Conservation (phyloP, 2,113 vertebrate genomes). For the Eulemur rufifrons region DNA sequence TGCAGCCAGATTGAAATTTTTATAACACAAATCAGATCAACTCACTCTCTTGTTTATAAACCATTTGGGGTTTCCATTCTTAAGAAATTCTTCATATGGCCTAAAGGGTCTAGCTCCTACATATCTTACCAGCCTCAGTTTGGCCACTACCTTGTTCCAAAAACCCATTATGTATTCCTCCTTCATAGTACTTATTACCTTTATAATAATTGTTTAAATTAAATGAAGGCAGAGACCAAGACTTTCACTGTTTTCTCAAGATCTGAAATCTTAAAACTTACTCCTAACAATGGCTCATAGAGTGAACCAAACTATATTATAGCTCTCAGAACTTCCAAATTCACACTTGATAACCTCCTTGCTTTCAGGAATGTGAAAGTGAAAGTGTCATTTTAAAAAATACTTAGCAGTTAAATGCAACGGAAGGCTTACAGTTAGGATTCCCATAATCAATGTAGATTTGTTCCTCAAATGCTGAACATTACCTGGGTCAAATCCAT, state of each 20-base stretch:
- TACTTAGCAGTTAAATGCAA: background rate
- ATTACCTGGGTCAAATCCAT: background rate
- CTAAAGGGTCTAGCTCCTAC: background rate
- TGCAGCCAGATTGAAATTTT: background rate
- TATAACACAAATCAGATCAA: background rate
- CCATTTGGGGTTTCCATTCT: background rate
- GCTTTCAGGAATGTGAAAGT: background rate
- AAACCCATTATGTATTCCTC: background rate
- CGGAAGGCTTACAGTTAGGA: background rate
- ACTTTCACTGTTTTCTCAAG: slow-evolving; percentile 8
- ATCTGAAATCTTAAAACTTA: slow-evolving; percentile 28
- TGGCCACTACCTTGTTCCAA: background rate
- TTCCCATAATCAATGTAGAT: background rate
- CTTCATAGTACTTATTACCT: background rate
- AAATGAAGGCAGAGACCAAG: background rate
- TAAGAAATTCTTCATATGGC: background rate
- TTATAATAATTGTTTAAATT: background rate
- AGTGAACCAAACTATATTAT: background rate
- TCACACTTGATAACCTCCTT: background rate
- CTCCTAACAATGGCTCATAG: background rate
- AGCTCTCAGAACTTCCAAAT: background rate
- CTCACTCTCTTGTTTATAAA: background rate
- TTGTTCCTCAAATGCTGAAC: background rate
- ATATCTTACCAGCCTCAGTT: background rate
- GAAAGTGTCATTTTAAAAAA: background rate